Conservation (phyloP, 64 coral and sea anemone genomes). For the Pocillopora verrucosa region DNA sequence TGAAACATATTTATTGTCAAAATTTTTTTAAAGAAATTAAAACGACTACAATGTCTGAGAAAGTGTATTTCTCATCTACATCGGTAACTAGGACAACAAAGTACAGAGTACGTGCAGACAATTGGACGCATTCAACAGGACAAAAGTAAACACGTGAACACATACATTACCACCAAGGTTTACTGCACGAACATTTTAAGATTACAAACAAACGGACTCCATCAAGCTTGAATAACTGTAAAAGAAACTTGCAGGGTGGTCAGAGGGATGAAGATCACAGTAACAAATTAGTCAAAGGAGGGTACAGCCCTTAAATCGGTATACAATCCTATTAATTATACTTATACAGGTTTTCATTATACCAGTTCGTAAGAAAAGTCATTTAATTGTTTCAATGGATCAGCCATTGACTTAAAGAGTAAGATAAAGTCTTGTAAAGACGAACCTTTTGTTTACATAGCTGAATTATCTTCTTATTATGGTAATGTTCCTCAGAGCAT, state of each 20-base stretch:
- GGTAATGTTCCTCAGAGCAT: no score
- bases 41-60: not conserved
- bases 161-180: constrained; percentile 23
- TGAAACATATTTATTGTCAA: not conserved
- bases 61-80: not conserved
- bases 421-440: no score
- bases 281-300: not conserved
- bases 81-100: not conserved
- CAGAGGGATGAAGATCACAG: not conserved
- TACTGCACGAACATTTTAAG: constrained; percentile 1
- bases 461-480: no score
- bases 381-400: no score
- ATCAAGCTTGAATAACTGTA: not conserved
- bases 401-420: no score
- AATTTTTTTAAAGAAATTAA: no score
- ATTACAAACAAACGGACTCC: not conserved
- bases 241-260: constrained; percentile 12
- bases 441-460: no score
- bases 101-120: not conserved
- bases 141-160: not conserved
- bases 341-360: no score
- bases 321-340: no score
- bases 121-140: not conserved
- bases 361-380: no score
- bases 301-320: no score